Conservation (phyloP, 1,140 invertebrate species). For the Vollenhovia emeryi region DNA sequence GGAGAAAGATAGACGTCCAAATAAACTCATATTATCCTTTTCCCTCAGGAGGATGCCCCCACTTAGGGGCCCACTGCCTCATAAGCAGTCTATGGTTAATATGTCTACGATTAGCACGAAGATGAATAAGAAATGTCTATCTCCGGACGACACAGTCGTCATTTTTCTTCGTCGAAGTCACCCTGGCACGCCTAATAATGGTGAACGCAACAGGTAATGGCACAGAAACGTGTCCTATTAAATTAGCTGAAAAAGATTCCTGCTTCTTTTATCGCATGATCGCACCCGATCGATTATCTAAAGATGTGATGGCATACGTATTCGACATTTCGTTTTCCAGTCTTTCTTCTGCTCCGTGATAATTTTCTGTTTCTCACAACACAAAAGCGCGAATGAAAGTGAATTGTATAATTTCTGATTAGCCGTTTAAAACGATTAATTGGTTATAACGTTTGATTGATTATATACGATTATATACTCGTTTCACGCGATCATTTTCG, state of each 20-base stretch:
- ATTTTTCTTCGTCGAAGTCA: slow-evolving; percentile 51
- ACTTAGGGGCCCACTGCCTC: no score
- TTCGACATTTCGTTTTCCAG: background rate
- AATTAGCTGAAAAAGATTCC: slow-evolving; percentile 48
- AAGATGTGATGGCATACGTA: background rate
- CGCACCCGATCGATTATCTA: slow-evolving; percentile 7
- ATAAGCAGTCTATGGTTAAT: no score
- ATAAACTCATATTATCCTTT: no score
- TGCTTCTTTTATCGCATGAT: background rate
- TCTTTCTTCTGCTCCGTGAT: background rate
- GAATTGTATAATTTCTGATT: background rate
- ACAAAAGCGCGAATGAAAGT: background rate
- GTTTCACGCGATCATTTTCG: background rate
- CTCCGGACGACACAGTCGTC: background rate
- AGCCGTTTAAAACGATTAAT: background rate
- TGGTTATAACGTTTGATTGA: background rate
- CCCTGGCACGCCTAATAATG: slow-evolving; percentile 27
- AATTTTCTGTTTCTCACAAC: background rate
- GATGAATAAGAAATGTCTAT: slow-evolving; percentile 1
- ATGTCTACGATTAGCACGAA: no score
- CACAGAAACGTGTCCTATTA: slow-evolving; percentile 10
- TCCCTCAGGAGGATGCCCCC: no score
- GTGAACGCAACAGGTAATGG: slow-evolving; percentile 55
- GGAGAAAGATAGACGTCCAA: no score
- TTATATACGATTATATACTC: background rate